Base-by-base conservation (phyloP, 1,140 invertebrate genomes). In the Meloidogyne exigua region DNA sequence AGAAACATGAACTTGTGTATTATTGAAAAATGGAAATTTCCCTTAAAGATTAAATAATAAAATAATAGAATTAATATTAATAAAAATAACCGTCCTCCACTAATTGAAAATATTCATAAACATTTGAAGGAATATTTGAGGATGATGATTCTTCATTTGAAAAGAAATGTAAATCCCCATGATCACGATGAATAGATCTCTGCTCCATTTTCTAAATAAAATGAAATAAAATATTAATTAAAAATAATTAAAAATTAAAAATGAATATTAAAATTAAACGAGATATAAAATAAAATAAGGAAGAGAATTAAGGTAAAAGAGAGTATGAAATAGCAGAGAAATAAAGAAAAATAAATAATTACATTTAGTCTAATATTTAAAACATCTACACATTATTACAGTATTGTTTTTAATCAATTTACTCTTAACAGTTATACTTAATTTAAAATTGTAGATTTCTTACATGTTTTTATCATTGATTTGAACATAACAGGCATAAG, bases 61-160 rank as follows among this genome's bases (percentile, higher is more conserved):
- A 42, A 32, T 15, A 32, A 0, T 39, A 10, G 2, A 68, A 68
- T 23, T 25, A n/a, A 23, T 68, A n/a, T 67, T 5, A 28, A 32
- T n/a, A 39, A 68, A 18, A 49, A 49, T 18, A 18, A 26, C 65
- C 65, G 39, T 18, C 25, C 12, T 74, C 70, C 0, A 76, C 75
- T 23, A 42, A 65, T 18, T 78, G 65, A 68, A 78, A 78, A 76
- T 78, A 78, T 36, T 78, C 76, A 36, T 77, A 76, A 26, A 77
- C 69, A 68, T 78, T 78, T 36, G 76, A 78, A 15, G 68, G 57
- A 36, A 72, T 49, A 71, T 25, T 57, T 26, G 64, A 44, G 26
- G 75, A 23, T 0, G 42, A 57, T 10, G 75, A 67, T 26, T 76
- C 65, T 26, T 73, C 72, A 64, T 64, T 73, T 5, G 72, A 73